Evolutionary conservation across 2,113 vertebrate species (phyloP).

Genomic region (Pelobates fuscus): DNA sequence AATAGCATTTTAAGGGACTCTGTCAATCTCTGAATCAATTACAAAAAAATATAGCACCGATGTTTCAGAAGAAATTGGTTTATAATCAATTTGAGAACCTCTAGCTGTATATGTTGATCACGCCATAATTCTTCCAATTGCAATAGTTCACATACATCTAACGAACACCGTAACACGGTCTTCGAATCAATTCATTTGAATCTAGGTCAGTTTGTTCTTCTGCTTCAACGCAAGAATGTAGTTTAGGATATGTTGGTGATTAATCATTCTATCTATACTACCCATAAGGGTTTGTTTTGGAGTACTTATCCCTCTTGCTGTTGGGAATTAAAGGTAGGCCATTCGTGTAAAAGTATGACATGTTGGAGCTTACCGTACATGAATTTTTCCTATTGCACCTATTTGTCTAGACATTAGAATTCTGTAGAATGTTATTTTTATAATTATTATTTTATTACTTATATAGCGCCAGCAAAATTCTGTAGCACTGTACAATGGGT

Average conservation of each 20-base stretch:
- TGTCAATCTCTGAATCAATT: neutral
- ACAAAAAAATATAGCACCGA: neutral
- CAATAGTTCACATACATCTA: neutral
- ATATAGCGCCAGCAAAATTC: no score
- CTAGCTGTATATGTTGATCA: neutral
- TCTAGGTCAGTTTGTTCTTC: constrained; percentile 36
- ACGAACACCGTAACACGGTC: neutral
- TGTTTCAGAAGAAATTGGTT: neutral
- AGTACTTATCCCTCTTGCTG: no score
- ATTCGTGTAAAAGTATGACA: no score
- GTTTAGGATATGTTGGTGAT: constrained; percentile 6
- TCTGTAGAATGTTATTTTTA: no score
- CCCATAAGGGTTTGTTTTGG: neutral
- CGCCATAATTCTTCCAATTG: neutral
- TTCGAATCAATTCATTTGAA: constrained; percentile 5
- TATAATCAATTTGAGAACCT: neutral
- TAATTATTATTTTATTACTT: no score
- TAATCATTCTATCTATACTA: neutral
- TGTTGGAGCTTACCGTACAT: no score
- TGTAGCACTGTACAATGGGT: no score
- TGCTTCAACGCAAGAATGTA: neutral
- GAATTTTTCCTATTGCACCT: no score
- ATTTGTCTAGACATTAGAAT: no score
- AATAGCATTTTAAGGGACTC: neutral
- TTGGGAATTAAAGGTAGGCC: no score